Evolutionary conservation across 2,888 invertebrate genomes (phyloP).

Genomic region (Maniola hyperantus): DNA sequence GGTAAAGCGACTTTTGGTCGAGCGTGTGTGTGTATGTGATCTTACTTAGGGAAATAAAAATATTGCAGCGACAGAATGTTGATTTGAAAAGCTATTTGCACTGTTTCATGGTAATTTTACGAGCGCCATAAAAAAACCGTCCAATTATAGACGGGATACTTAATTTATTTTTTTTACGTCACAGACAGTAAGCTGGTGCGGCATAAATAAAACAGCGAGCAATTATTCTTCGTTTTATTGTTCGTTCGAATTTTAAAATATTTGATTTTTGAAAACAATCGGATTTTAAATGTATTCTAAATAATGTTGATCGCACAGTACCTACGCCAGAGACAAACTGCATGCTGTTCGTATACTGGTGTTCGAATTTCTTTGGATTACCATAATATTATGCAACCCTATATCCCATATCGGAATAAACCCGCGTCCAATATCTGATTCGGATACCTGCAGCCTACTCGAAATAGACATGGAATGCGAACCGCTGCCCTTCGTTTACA

Average conservation of each 20-base stretch:
- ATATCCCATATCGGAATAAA: no score
- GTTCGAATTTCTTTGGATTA: no score
- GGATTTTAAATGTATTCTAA: no score
- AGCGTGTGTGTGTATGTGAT: background rate
- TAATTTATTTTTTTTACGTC: conserved; percentile 64
- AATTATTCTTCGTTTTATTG: conserved; percentile 48
- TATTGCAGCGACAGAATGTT: conserved; percentile 48
- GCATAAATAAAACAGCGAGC: conserved; percentile 50
- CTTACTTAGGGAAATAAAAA: conserved; percentile 31
- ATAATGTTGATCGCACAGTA: no score
- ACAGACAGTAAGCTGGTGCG: conserved; percentile 52
- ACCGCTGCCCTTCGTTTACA: no score
- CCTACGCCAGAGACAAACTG: no score
- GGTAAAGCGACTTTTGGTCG: background rate
- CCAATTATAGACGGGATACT: conserved; percentile 64
- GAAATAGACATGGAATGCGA: no score
- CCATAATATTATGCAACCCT: no score
- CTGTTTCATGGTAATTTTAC: conserved; percentile 66
- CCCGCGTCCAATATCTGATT: no score
- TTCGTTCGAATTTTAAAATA: conserved; percentile 39
- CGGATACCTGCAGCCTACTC: no score
- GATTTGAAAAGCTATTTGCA: conserved; percentile 61
- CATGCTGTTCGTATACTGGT: no score
- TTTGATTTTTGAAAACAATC: no score
- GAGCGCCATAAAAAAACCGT: conserved; percentile 62